phyloP scores from a whole-genome alignment of 2,113 vertebrate species.

The Rhagologus leucostigma region DNA sequence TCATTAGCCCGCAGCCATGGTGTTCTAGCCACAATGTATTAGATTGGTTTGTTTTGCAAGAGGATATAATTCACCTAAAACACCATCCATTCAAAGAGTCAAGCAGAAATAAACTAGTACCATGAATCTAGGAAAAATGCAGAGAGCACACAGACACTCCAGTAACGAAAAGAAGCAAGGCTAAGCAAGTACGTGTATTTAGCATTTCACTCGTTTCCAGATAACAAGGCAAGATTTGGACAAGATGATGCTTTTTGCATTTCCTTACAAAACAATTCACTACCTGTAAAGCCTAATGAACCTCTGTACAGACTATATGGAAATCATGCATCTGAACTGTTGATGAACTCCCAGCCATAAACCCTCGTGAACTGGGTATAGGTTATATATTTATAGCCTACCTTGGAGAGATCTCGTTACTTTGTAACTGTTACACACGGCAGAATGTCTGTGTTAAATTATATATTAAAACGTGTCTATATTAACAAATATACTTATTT shows the following conservation, averaged over 20 bases:
- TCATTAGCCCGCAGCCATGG: background rate
- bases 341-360: background rate
- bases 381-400: background rate
- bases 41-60: background rate
- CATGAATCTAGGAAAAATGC: background rate
- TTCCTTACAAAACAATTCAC: background rate
- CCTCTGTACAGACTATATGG: background rate
- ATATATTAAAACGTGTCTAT: background rate
- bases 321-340: background rate
- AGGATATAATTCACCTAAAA: background rate
- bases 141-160: background rate
- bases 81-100: background rate
- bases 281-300: background rate
- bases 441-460: background rate
- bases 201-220: background rate
- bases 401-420: background rate
- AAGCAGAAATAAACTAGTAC: background rate
- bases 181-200: background rate
- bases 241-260: background rate
- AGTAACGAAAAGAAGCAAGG: background rate
- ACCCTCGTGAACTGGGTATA: background rate
- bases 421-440: background rate
- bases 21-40: background rate
- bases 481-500: background rate
- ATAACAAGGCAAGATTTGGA: background rate